Conservation (phyloP, 2,797 vertebrate species). For the Allobates femoralis region DNA sequence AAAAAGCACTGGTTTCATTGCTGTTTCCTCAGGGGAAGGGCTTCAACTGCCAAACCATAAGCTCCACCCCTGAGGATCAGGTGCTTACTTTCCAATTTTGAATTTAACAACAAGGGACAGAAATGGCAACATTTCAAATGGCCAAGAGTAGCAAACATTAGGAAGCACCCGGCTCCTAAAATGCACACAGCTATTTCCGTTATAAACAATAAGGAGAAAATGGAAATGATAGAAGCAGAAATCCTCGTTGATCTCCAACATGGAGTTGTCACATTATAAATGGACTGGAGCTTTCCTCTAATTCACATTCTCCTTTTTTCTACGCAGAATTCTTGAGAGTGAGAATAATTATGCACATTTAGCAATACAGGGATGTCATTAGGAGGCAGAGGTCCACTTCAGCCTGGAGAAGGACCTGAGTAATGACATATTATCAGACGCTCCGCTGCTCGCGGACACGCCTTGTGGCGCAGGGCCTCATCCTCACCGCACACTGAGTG, state of each 20-base stretch:
- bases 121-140: no score
- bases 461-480: neutral
- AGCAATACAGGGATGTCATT: neutral
- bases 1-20: no score
- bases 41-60: no score
- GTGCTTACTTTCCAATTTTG: neutral
- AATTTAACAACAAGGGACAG: no score
- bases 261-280: no score
- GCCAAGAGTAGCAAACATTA: no score
- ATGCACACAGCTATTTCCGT: neutral
- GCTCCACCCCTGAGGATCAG: neutral
- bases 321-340: neutral
- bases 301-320: neutral
- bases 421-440: slow-evolving; percentile 37
- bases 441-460: slow-evolving; percentile 69
- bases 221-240: no score
- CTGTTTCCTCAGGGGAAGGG: no score
- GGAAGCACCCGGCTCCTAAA: no score
- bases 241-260: no score
- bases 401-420: slow-evolving; percentile 4
- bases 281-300: neutral
- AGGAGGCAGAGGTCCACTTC: slow-evolving; percentile 18
- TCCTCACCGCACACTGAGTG: slow-evolving; percentile 62
- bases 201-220: neutral
- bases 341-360: neutral